Evolutionary conservation across 2,113 vertebrate genomes (phyloP), one percentile per base, ranked within the genome.

Genomic region (Petroica traversi): DNA sequence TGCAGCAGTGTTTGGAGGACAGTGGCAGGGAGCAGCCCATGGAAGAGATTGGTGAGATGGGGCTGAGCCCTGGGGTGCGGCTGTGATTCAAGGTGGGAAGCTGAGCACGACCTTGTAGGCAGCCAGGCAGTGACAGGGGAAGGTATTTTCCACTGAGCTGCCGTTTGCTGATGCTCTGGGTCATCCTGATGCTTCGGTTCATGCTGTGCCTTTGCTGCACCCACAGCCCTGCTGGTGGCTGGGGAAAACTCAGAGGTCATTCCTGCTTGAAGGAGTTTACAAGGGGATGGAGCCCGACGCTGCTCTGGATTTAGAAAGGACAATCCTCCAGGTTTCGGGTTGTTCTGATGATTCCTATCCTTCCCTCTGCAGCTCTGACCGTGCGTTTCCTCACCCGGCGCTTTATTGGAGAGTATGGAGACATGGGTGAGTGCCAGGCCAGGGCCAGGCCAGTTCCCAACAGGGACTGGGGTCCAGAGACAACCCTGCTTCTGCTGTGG

Each of bases 401-500:
- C 72, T 99, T 99, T 92, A 99, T 99, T 2, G 99, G 99, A 57
- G 99, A 99, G 82, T 99, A 99, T 2, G 99, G 99, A 85, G 98
- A 99, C 66, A 98, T 99, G 55, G 98, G 99, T 99, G 91, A 97
- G 97, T 97, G 84, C 64, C 38, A 40, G 71, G 29, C 19, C 43
- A 38, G 26, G 14, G 29, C 38, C 73, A 57, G 86, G 16, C 54
- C 6, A 6, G 31, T 20, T 91, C 52, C 69, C 1, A 0, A 2
- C 19, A 52, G 71, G 57, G 45, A 19, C 23, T 45, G 88, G 54
- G 49, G 9, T 34, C 8, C 8, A 73, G 34, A 64, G 24, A 52
- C 0, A 13, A 2, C 20, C 19, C 46, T 55, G 46, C 76, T 75
- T 61, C 89, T 88, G n/a, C 26, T 0, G 1, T 1, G 3, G 49